Evolutionary conservation across 2,797 vertebrate genomes (phyloP).

Genomic region (Danio kyathit): DNA sequence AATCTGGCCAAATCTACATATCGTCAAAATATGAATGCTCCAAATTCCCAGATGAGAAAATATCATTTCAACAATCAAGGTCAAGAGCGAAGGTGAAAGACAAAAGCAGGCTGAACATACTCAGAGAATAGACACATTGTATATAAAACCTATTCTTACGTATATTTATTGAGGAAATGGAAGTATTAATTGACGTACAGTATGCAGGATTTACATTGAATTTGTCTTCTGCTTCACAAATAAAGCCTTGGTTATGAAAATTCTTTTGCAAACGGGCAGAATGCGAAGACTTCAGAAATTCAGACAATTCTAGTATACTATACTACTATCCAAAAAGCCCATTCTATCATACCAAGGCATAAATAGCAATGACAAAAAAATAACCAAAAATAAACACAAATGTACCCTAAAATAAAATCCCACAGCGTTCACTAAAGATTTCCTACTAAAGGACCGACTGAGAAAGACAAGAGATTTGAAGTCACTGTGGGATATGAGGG

Average conservation of each 20-base stretch:
- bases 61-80: constrained; percentile 33
- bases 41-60: constrained; percentile 12
- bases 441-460: not conserved
- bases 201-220: not conserved
- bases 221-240: not conserved
- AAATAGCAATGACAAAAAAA: not conserved
- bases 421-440: not conserved
- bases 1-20: not conserved
- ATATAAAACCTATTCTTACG: not conserved
- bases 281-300: not conserved
- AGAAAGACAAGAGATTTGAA: not conserved
- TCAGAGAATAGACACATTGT: not conserved
- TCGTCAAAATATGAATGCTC: not conserved
- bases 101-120: not conserved
- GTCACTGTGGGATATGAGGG: not conserved
- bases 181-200: not conserved
- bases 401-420: not conserved
- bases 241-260: not conserved
- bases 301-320: not conserved
- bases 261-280: not conserved
- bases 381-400: not conserved
- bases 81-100: constrained; percentile 26
- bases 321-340: not conserved
- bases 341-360: not conserved
- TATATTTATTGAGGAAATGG: not conserved